phyloP scores from a whole-genome alignment of 2,113 vertebrate species.

The Vanacampus margaritifer region DNA sequence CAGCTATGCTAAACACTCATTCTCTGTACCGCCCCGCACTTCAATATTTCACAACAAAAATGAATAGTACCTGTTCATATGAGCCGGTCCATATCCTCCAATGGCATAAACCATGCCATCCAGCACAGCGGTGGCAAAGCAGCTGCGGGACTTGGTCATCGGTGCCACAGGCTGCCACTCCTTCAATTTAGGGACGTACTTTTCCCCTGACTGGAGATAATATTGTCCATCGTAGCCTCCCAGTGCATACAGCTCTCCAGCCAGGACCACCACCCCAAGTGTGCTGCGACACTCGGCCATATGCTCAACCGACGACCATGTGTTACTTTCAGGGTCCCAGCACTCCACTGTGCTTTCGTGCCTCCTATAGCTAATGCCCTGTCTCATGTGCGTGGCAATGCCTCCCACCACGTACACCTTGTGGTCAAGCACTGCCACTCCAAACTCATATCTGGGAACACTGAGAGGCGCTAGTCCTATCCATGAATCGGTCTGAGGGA shows the following conservation, averaged over 20 bases:
- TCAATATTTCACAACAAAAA: not conserved
- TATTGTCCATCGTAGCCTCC: slow-evolving; percentile 95
- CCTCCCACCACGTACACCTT: slow-evolving; percentile 93
- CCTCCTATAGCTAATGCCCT: slow-evolving; percentile 87
- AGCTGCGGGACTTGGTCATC: slow-evolving; percentile 93
- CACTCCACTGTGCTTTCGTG: slow-evolving; percentile 94
- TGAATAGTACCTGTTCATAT: slow-evolving; percentile 93
- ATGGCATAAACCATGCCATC: slow-evolving; percentile 98
- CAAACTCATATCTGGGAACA: slow-evolving; percentile 92
- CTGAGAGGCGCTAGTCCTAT: slow-evolving; percentile 92
- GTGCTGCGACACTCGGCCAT: slow-evolving; percentile 95
- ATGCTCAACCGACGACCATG: slow-evolving; percentile 85
- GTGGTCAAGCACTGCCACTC: slow-evolving; percentile 90
- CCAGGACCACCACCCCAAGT: slow-evolving; percentile 86
- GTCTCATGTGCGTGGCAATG: slow-evolving; percentile 90
- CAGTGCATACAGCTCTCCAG: slow-evolving; percentile 91
- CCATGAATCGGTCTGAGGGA: slow-evolving; percentile 97
- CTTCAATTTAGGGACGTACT: slow-evolving; percentile 89
- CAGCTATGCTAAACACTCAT: not conserved
- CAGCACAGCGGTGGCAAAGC: slow-evolving; percentile 89
- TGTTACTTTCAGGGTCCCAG: slow-evolving; percentile 96
- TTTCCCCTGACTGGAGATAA: slow-evolving; percentile 93
- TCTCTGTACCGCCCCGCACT: no score
- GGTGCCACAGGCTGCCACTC: slow-evolving; percentile 94
- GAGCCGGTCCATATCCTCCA: slow-evolving; percentile 92